Evolutionary conservation across 2,797 vertebrate species (phyloP), one percentile per base, ranked within the genome.

Genomic region (Onychomys arenicola): DNA sequence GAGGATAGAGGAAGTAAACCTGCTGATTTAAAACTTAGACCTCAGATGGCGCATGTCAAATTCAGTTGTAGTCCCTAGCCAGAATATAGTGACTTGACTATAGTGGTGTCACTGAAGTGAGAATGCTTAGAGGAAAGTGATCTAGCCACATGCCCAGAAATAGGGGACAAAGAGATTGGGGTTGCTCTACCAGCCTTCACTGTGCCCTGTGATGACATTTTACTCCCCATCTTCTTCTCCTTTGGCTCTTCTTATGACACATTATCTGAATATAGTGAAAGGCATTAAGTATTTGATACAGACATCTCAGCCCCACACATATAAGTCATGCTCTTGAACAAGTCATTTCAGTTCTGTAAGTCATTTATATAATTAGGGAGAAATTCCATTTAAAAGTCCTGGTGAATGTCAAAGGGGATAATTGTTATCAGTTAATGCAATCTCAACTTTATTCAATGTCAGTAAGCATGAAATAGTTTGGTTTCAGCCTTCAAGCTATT

Each of bases 281-380:
- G 93, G 52, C 19, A 93, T 37, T 93, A 29, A 93, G 65, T n/a
- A 69, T 78, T 95, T 78, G n/a, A 75, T 88, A 27, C 49, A 97
- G 40, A 63, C 8, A 59, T 85, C 23, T 29, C 5, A 82, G 32
- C 11, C 32, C 19, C 32, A 19, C 63, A 82, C 29, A 92, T 85
- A 59, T 52, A 75, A 92, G 40, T 40, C 71, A 67, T 89, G 16
- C 34, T 94, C 46, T 85, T 94, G 32, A 93, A 40, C 23, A 63
- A 90, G 10, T 87, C 40, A 65, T 90, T 96, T 92, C 80, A 92
- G 37, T 93, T 89, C 37, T 93, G 5, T 82, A 93, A 89, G 21
- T 95, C 25, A 95, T 81, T 89, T 86, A 83, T 59, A 40, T 93
- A 94, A 78, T 32, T 61, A 67, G 40, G 27, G 52, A 52, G 57